Evolutionary conservation across 1,140 invertebrate species (phyloP).

Genomic region (Chironomus striatipennis): DNA sequence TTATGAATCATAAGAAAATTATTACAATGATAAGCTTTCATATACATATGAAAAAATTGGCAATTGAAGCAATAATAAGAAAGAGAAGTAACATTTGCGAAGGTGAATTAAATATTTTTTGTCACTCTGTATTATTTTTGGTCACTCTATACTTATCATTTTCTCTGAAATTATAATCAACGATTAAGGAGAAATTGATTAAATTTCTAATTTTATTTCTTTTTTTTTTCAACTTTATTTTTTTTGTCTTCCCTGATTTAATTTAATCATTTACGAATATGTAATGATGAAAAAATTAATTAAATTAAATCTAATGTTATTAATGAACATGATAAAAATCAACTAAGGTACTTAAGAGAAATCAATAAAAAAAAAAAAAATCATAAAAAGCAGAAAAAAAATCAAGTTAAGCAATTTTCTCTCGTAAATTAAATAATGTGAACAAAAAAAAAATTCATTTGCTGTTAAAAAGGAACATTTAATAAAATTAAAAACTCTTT

Average conservation of each 20-base stretch:
- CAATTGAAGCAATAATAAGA: neutral
- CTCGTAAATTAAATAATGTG: neutral
- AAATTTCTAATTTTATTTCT: too few species aligned
- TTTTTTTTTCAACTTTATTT: too few species aligned
- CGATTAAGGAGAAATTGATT: too few species aligned
- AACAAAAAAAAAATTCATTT: neutral
- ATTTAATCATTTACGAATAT: too few species aligned
- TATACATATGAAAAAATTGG: neutral
- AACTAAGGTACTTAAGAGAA: neutral
- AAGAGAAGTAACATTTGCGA: neutral
- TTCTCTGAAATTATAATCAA: too few species aligned
- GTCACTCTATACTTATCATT: too few species aligned
- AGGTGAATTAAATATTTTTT: neutral
- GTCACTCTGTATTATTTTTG: neutral
- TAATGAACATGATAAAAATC: neutral
- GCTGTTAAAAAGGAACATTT: constrained; percentile 14
- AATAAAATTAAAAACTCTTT: constrained; percentile 14
- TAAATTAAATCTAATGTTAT: too few species aligned
- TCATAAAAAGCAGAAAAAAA: neutral
- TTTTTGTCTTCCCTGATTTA: too few species aligned
- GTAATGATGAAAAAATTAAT: too few species aligned
- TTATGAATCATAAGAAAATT: neutral
- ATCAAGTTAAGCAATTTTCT: constrained; percentile 9
- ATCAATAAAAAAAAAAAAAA: too few species aligned
- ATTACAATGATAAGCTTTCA: constrained; percentile 1